Evolutionary conservation across 64 coral and sea anemone species (phyloP).

Genomic region (Dendronephthya gigantea): DNA sequence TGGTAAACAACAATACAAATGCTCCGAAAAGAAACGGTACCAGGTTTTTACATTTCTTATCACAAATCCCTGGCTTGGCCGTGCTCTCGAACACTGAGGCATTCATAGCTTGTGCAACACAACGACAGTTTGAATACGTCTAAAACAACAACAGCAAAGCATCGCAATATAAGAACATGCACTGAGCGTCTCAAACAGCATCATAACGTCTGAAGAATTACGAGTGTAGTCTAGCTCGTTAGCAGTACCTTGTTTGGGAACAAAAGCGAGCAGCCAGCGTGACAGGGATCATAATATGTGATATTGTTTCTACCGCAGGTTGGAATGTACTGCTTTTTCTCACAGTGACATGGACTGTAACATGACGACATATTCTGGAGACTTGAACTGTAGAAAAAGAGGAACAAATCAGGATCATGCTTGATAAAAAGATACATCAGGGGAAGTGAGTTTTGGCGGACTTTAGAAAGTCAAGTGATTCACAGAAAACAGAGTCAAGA

Average conservation of each 20-base stretch:
- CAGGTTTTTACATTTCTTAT: slow-evolving; percentile 88
- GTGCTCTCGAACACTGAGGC: slow-evolving; percentile 17
- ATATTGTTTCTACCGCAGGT: slow-evolving; percentile 78
- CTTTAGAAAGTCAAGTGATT: no score
- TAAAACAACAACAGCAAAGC: slow-evolving; percentile 4
- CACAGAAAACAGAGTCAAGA: no score
- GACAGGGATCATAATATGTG: slow-evolving; percentile 73
- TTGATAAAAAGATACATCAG: no score
- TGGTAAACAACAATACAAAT: slow-evolving; percentile 65
- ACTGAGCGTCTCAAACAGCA: background rate
- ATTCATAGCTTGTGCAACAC: slow-evolving; percentile 36
- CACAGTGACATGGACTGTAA: slow-evolving; percentile 59
- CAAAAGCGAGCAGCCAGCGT: slow-evolving; percentile 55
- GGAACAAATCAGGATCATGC: background rate
- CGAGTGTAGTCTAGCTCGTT: background rate
- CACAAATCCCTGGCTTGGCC: slow-evolving; percentile 67
- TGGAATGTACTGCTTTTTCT: slow-evolving; percentile 42
- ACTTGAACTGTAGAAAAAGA: background rate
- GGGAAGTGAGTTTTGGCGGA: no score
- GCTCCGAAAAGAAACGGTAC: slow-evolving; percentile 86
- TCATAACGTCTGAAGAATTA: no score
- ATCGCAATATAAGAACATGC: background rate
- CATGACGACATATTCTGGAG: slow-evolving; percentile 50
- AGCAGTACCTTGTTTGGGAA: slow-evolving; percentile 9
- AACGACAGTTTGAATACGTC: slow-evolving; percentile 52